A percentile compares a stretch with the other conserved stretches of the same genome.
Conservation (phyloP, 2,113 vertebrate genomes). For the Hippolais icterina region DNA sequence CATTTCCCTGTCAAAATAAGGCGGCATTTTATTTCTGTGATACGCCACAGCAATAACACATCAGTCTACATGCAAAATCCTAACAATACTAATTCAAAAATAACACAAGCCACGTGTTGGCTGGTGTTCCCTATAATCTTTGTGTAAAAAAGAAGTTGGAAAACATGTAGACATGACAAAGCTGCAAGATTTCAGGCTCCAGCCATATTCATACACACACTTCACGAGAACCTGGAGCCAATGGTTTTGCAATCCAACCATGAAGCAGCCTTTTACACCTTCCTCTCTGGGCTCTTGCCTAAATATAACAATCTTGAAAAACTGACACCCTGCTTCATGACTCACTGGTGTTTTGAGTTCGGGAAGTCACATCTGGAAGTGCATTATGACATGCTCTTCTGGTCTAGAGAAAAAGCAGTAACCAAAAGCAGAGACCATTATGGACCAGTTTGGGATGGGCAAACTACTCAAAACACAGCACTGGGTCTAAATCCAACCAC, state of each 20-base stretch:
- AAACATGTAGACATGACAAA: neutral
- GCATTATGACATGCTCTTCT: neutral
- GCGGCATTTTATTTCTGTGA: neutral
- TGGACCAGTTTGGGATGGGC: neutral
- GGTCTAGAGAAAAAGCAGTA: neutral
- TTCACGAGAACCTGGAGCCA: fast-evolving
- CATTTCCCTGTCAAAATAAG: neutral
- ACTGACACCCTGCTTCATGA: neutral
- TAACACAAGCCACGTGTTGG: neutral
- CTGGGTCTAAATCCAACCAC: neutral
- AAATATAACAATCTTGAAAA: neutral
- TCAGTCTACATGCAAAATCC: neutral
- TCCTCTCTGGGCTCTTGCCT: neutral
- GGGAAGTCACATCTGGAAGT: neutral
- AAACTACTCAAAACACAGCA: neutral
- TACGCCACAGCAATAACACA: neutral
- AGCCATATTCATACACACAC: neutral
- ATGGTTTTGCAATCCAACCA: neutral
- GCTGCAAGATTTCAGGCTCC: neutral
- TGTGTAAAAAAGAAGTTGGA: neutral
- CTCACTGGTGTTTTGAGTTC: neutral
- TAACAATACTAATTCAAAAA: neutral
- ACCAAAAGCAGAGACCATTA: neutral
- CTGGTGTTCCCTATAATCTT: neutral
- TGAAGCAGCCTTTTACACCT: neutral